Evolutionary conservation across 1,140 invertebrate species (phyloP).

Genomic region (Condylostylus longicornis): DNA sequence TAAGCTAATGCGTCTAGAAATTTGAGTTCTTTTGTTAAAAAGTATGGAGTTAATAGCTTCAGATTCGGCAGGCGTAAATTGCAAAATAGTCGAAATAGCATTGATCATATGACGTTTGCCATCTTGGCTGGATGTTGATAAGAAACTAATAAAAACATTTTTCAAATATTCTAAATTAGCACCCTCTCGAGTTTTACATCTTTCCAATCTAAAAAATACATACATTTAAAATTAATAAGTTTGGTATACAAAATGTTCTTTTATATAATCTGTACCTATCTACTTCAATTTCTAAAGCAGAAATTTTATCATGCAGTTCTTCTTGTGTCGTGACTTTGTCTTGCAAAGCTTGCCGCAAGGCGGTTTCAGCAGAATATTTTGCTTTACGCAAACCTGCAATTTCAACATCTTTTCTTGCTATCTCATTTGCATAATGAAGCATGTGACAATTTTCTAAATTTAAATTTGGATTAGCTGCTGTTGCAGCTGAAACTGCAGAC

Average conservation of each 20-base stretch:
- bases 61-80: constrained; percentile 58
- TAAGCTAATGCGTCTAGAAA: too few species aligned
- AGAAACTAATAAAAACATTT: constrained; percentile 72
- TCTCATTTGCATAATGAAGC: constrained; percentile 70
- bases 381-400: constrained; percentile 54
- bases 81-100: constrained; percentile 70
- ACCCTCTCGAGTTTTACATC: constrained; percentile 62
- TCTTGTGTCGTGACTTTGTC: constrained; percentile 40
- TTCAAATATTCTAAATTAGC: constrained; percentile 82
- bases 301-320: constrained; percentile 39
- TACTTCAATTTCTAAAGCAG: constrained; percentile 41
- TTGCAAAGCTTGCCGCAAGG: constrained; percentile 47
- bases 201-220: constrained; percentile 42
- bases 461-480: neutral
- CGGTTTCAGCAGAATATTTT: constrained; percentile 53
- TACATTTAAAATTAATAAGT: constrained; percentile 2
- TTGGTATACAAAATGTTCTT: constrained; percentile 4
- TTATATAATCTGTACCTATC: constrained; percentile 35
- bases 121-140: constrained; percentile 50
- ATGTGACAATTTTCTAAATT: constrained; percentile 43
- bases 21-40: too few species aligned
- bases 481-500: constrained; percentile 5
- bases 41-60: constrained; percentile 39
- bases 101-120: constrained; percentile 71
- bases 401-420: constrained; percentile 66